These are phyloP conservation scores for Danionella dracula DNA, from an alignment of 2,797 vertebrate species.

Conservation along the genomic window DNA sequence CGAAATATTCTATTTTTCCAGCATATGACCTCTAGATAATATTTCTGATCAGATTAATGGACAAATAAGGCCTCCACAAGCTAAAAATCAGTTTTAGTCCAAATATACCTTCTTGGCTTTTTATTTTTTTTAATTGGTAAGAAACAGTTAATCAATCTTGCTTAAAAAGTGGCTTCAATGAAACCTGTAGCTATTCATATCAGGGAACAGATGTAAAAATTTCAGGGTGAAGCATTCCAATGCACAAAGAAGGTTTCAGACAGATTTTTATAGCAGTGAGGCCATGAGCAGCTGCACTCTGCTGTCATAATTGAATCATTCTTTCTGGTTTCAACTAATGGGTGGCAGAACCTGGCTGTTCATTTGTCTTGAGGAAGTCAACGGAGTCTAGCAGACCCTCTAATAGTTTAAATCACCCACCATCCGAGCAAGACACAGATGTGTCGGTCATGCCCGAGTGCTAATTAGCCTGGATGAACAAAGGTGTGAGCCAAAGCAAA, in stretches of 20 bases:
- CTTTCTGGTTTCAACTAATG: conserved; percentile 13
- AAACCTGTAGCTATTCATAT: too few species aligned
- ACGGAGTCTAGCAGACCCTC: conserved; percentile 37
- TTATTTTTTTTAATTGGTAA: too few species aligned
- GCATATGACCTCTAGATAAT: too few species aligned
- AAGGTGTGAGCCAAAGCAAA: conserved; percentile 33
- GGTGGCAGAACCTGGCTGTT: conserved; percentile 13
- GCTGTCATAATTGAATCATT: neutral
- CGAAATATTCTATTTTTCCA: too few species aligned
- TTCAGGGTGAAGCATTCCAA: too few species aligned
- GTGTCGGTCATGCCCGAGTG: conserved; percentile 38
- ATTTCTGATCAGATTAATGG: too few species aligned
- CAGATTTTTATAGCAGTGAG: conserved; percentile 9
- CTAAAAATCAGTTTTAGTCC: too few species aligned
- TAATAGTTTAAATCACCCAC: conserved; percentile 34
- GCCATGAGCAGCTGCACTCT: conserved; percentile 12
- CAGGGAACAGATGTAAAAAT: too few species aligned
- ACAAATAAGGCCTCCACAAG: too few species aligned
- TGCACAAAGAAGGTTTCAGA: neutral
- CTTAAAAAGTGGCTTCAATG: too few species aligned
- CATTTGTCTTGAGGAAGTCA: conserved; percentile 33
- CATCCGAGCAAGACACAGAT: conserved; percentile 31
- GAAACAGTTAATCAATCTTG: too few species aligned
- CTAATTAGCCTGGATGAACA: conserved; percentile 39
- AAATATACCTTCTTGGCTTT: too few species aligned